Conservation (phyloP, 53 echinoderm and acorn worm species). For the Holothuria leucospilota region DNA sequence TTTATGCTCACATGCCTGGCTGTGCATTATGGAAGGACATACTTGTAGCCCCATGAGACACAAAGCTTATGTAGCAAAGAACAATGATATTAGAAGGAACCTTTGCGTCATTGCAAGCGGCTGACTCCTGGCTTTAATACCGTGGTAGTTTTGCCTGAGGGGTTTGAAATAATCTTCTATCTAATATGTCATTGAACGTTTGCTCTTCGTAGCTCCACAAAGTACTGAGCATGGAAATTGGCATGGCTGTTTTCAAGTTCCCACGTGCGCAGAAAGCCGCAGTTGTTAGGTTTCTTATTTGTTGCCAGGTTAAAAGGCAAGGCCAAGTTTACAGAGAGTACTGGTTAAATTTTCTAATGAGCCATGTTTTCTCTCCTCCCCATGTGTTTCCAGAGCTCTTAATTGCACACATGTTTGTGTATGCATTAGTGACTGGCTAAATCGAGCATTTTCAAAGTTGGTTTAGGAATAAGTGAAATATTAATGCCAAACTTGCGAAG, state of each 20-base stretch:
- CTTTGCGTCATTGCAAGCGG: no score
- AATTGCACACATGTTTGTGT: constrained; percentile 56
- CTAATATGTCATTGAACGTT: constrained; percentile 26
- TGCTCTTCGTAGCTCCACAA: neutral
- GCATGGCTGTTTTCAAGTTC: constrained; percentile 21
- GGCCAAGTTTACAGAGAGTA: constrained; percentile 40
- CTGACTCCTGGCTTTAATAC: constrained; percentile 20
- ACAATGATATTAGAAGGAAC: no score
- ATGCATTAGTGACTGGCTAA: constrained; percentile 49
- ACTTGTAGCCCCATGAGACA: no score
- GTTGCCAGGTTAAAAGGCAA: constrained; percentile 49
- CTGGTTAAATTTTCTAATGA: constrained; percentile 43
- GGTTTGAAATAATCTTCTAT: constrained; percentile 15
- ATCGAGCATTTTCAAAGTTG: constrained; percentile 43
- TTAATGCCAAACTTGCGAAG: constrained; percentile 6
- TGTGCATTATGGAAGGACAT: no score
- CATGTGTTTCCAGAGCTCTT: constrained; percentile 41
- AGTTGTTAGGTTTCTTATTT: constrained; percentile 19
- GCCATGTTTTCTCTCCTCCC: constrained; percentile 47
- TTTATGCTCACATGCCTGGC: no score
- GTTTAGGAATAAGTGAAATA: constrained; percentile 57
- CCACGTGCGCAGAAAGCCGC: constrained; percentile 14
- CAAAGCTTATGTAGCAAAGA: no score
- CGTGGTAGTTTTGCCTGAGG: constrained; percentile 5
- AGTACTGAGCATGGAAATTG: neutral